Evolutionary conservation across 2,797 vertebrate species (phyloP), one percentile per base, ranked within the genome.

Genomic region (Chiroxiphia lanceolata): DNA sequence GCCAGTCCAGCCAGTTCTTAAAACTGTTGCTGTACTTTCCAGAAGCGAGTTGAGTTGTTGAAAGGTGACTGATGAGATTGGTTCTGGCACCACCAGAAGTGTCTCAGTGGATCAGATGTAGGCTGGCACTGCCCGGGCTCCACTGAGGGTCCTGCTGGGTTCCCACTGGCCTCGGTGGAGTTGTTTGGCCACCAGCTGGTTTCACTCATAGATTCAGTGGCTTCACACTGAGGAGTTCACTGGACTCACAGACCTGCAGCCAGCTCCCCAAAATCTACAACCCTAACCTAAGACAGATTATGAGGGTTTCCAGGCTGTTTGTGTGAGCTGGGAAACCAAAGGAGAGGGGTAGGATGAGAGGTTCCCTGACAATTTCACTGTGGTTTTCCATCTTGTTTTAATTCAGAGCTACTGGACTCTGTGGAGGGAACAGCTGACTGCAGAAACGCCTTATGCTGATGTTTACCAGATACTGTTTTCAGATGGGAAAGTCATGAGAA

Each of bases 381-480:
- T 60, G 50, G 9, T 54, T 95, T 64, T 80, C 76, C 75, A 45
- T 89, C 59, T 72, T 90, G 89, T 65, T 92, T 94, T 92, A 59
- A 84, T 84, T 94, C 82, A 87, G 69, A 65, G 74, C 80, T 86
- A 81, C 88, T 75, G 70, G 70, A 48, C 34, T 90, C 86, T 42
- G 14, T 65, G 54, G 69, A 86, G 45, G 29, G 83, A 88, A 61
- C 20, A 90, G 81, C 80, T 90, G 92, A 83, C 17, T 68, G 78
- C 59, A 84, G 74, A 86, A 92, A 83, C 75, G 86, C 33, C 44
- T 90, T 60, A 12, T n/a, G 50, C 45, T 90, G 86, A 94, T 83
- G 80, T 77, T 95, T 93, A 83, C 92, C 88, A 89, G 95, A 90
- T 87, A 92, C 6, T 91, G 44, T 57, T 72, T 70, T 42, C n/a